Percentiles rank a stretch among this genome's conserved stretches.
These are phyloP conservation scores for Trinorchestia longiramus DNA, from an alignment of 1,140 invertebrate species.

Conservation along the genomic window DNA sequence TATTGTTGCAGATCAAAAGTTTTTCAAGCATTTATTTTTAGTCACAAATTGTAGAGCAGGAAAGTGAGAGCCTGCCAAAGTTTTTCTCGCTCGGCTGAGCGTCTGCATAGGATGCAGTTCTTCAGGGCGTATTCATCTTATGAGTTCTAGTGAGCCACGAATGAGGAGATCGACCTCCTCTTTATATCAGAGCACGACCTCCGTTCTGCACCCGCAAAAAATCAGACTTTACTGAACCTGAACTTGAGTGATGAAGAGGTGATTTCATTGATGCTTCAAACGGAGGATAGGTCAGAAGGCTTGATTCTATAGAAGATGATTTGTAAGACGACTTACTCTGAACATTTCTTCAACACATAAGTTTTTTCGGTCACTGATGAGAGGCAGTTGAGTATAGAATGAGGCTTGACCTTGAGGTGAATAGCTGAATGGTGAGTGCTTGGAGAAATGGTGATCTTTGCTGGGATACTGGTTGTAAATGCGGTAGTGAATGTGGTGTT, in stretches of 20 bases:
- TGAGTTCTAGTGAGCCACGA: neutral
- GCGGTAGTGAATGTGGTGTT: conserved; percentile 31
- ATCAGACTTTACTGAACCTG: neutral
- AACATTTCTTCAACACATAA: neutral
- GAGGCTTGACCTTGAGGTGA: neutral
- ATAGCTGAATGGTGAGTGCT: neutral
- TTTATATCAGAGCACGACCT: neutral
- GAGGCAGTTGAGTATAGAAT: neutral
- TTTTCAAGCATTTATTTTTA: neutral
- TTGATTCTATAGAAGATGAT: neutral
- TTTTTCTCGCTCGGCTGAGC: neutral
- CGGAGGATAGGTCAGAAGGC: neutral
- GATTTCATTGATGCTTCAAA: neutral
- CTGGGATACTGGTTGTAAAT: neutral
- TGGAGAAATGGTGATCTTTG: neutral
- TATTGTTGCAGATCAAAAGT: neutral
- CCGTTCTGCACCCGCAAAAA: neutral
- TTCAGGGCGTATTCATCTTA: neutral
- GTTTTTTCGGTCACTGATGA: neutral
- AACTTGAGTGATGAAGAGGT: neutral
- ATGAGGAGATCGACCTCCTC: neutral
- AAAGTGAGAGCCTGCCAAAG: neutral
- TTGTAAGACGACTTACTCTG: neutral
- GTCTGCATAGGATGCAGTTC: neutral
- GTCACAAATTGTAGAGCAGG: neutral